Percentiles rank a stretch among this genome's conserved stretches.
Conservation (phyloP, 92 coral and sea anemone genomes). For the Parazoanthus darwini region DNA sequence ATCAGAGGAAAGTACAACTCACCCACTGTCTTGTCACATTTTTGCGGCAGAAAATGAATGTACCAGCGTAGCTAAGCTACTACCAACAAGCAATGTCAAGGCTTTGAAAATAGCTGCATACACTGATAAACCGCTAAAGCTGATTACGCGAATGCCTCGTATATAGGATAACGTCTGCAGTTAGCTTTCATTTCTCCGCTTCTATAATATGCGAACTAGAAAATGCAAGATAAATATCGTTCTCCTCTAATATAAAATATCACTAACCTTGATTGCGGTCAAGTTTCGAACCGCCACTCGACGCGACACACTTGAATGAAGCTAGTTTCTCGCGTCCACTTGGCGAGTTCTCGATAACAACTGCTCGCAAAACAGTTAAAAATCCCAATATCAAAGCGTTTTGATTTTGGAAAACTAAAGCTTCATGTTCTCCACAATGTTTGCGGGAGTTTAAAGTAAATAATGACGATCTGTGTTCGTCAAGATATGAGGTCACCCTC, state of each 20-base stretch:
- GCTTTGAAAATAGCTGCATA: neutral
- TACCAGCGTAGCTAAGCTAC: neutral
- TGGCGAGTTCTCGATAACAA: neutral
- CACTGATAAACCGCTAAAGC: neutral
- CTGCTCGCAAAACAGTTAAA: neutral
- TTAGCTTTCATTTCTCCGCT: neutral
- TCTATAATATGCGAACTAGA: neutral
- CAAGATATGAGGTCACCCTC: constrained; percentile 15
- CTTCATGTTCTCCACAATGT: neutral
- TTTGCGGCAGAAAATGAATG: neutral
- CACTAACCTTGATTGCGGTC: constrained; percentile 19
- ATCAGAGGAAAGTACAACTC: neutral
- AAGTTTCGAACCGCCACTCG: neutral
- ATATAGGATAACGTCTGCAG: neutral
- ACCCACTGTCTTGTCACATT: neutral
- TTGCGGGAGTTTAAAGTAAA: neutral
- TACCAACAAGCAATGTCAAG: neutral
- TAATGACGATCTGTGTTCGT: neutral
- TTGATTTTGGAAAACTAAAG: neutral
- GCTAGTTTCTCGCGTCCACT: neutral
- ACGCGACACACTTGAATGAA: neutral
- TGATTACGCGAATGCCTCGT: neutral
- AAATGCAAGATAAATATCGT: neutral
- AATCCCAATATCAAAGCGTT: neutral
- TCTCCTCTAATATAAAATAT: neutral